These are phyloP conservation scores for Lophura nycthemera DNA, from an alignment of 2,113 vertebrate species.

Conservation along the genomic window DNA sequence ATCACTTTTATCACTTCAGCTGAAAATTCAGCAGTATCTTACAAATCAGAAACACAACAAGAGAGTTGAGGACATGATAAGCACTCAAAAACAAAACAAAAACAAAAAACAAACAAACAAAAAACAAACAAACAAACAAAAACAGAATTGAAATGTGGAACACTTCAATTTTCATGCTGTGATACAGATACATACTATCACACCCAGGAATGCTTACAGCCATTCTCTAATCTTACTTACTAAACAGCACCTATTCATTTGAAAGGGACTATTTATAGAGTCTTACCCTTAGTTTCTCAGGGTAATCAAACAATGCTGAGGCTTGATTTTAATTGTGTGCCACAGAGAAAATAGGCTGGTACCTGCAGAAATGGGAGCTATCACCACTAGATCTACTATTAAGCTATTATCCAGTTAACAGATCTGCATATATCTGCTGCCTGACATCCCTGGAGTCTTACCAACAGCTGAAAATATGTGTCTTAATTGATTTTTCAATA, in stretches of 20 bases:
- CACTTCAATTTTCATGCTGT: not conserved
- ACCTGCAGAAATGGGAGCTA: constrained; percentile 7
- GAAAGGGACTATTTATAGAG: not conserved
- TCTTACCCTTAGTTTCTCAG: not conserved
- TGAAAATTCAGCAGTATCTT: not conserved
- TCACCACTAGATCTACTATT: not conserved
- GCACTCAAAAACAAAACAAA: not conserved
- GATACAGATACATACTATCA: not conserved
- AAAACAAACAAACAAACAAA: not conserved
- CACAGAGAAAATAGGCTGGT: not conserved
- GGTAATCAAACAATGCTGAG: not conserved
- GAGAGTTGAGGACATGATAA: not conserved
- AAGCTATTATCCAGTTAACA: not conserved
- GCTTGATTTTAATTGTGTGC: constrained; percentile 16
- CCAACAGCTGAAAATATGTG: not conserved
- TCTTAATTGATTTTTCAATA: constrained; percentile 20
- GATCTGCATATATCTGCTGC: not conserved
- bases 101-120: too few species aligned
- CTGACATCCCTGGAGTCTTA: not conserved
- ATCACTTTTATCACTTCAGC: not conserved
- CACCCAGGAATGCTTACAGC: not conserved
- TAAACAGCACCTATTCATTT: not conserved
- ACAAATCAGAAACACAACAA: not conserved
- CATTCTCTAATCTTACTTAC: not conserved
- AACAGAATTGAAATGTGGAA: not conserved